Base-by-base conservation (phyloP, 2,888 invertebrate species). In the Nysson spinosus region DNA sequence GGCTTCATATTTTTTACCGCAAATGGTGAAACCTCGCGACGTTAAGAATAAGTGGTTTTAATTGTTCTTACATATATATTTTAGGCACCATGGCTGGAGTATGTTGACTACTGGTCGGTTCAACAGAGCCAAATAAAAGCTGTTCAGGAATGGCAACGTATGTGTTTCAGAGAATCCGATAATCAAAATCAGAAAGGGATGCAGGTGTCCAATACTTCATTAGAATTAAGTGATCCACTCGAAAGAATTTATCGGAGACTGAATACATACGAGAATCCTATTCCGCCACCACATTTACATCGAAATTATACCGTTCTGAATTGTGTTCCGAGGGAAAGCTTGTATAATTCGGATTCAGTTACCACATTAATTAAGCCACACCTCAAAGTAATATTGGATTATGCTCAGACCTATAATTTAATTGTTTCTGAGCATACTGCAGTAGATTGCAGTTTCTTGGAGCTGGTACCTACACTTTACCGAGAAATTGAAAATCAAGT, bases 21-120 rank as follows among this genome's bases (percentile, higher is more conserved):
- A n/a, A n/a, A n/a, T n/a, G n/a, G n/a, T n/a, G n/a, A n/a, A n/a
- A n/a, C n/a, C n/a, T n/a, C n/a, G n/a, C n/a, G n/a, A n/a, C n/a
- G n/a, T n/a, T n/a, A n/a, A n/a, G n/a, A n/a, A n/a, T n/a, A n/a
- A n/a, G n/a, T n/a, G n/a, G n/a, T n/a, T n/a, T n/a, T 40, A 19
- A 11, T 42, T 22, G 12, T 58, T 43, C 9, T 42, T 35, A 34
- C 32, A 61, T 26, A 16, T 39, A 43, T 62, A 71, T n/a, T 80
- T 24, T 75, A 90, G 90, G 85, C 83, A 52, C 91, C 91, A 24
- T 94, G 94, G 94, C 87, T 91, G 11, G 93, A 94, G 78, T 92
- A 90, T 79, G 82, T 94, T 0, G 90, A 92, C 82, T 88, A 90
- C 24, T 89, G 90, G 52, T 79, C 87, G 11, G 88, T 93, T 16